These are phyloP conservation scores for Tinea trinotella DNA, from an alignment of 2,888 invertebrate genomes.

Conservation along the genomic window DNA sequence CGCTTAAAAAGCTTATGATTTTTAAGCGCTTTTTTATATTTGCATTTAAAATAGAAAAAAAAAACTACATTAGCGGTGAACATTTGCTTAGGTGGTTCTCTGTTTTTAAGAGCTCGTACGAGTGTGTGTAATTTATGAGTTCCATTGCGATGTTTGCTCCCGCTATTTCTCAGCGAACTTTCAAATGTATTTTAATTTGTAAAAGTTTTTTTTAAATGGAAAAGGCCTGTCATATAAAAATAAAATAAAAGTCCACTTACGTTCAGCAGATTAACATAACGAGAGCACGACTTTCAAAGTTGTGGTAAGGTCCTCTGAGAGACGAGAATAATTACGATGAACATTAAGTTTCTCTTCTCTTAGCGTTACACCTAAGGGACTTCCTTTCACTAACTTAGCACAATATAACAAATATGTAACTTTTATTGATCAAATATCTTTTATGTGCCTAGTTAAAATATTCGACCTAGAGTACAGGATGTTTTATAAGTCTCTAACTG, in stretches of 20 bases:
- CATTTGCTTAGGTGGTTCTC: constrained; percentile 8
- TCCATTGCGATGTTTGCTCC: not conserved
- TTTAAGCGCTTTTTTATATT: too few species aligned
- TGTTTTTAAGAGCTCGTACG: not conserved
- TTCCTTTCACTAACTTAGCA: not conserved
- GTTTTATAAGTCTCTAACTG: too few species aligned
- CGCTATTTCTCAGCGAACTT: not conserved
- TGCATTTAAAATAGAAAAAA: too few species aligned
- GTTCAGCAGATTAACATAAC: constrained; percentile 42
- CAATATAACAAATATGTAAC: not conserved
- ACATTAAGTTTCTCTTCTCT: constrained; percentile 33
- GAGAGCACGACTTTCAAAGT: constrained; percentile 47
- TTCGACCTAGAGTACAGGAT: too few species aligned
- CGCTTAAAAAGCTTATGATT: too few species aligned
- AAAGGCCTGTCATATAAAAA: constrained; percentile 16
- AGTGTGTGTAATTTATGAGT: constrained; percentile 8
- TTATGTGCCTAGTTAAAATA: too few species aligned
- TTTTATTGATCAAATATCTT: not conserved
- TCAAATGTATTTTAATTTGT: not conserved
- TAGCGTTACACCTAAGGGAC: not conserved
- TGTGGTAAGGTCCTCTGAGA: constrained; percentile 26
- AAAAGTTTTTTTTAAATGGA: not conserved
- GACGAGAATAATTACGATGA: constrained; percentile 42
- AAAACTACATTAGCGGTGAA: not conserved
- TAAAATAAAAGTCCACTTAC: constrained; percentile 34